phyloP scores from a whole-genome alignment of 2,113 vertebrate species.

The Callipepla californica region DNA sequence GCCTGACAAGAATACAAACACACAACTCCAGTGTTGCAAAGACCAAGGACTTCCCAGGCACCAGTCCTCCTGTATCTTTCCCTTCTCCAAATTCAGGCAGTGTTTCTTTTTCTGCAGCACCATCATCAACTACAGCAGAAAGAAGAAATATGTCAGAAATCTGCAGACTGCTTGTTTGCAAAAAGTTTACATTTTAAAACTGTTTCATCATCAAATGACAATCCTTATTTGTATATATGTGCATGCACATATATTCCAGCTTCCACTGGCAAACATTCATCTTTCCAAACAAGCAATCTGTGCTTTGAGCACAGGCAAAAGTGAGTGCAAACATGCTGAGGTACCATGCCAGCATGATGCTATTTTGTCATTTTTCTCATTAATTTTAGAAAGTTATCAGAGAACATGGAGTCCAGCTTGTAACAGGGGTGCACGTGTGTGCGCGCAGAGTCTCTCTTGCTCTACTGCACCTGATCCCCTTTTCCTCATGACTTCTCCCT shows the following conservation, averaged over 20 bases:
- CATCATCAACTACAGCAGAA: constrained; percentile 89
- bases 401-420: background rate
- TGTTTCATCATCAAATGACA: background rate
- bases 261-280: background rate
- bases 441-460: rapidly evolving
- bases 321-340: rapidly evolving
- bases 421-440: background rate
- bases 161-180: background rate
- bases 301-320: background rate
- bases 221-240: background rate
- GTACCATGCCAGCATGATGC: background rate
- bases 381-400: background rate
- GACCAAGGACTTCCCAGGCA: constrained; percentile 92
- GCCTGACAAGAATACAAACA: constrained; percentile 91
- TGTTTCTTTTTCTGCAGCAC: constrained; percentile 96
- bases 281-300: background rate
- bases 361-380: background rate
- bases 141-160: background rate
- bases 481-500: background rate
- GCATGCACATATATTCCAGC: background rate
- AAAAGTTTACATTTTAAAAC: background rate
- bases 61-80: constrained; percentile 91
- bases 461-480: background rate
- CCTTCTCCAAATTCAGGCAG: constrained; percentile 95
- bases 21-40: constrained; percentile 91